phyloP scores from a whole-genome alignment of 2,888 invertebrate genomes.

The Watsonalla binaria region DNA sequence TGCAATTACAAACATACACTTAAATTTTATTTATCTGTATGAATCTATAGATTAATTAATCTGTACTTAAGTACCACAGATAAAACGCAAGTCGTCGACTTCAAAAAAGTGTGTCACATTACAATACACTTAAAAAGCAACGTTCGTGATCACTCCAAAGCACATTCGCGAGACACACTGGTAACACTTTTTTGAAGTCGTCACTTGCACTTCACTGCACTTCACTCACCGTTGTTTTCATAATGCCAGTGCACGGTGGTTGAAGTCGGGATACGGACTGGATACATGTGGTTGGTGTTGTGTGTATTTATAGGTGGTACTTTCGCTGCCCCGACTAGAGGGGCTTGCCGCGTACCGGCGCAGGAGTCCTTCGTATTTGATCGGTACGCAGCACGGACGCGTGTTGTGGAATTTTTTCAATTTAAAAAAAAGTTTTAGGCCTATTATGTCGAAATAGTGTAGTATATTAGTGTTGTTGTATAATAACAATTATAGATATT shows the following conservation, averaged over 20 bases:
- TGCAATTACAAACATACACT: too few species aligned
- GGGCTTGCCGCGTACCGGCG: slow-evolving; percentile 28
- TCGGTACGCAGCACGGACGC: slow-evolving; percentile 53
- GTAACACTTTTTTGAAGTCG: slow-evolving; percentile 69
- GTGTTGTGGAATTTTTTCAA: slow-evolving; percentile 32
- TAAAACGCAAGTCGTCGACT: slow-evolving; percentile 44
- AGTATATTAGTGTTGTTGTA: background rate
- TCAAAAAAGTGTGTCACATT: slow-evolving; percentile 65
- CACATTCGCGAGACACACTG: slow-evolving; percentile 45
- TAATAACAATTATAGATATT: background rate
- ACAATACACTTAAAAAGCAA: slow-evolving; percentile 11
- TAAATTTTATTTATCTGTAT: too few species aligned
- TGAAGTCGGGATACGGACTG: slow-evolving; percentile 73
- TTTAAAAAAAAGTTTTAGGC: background rate
- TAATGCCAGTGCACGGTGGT: slow-evolving; percentile 72
- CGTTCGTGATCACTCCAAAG: slow-evolving; percentile 13
- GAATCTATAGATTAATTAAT: too few species aligned
- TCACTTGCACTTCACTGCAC: slow-evolving; percentile 55
- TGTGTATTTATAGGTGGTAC: slow-evolving; percentile 75
- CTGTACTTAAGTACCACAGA: background rate
- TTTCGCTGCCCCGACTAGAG: slow-evolving; percentile 71
- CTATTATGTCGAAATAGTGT: background rate
- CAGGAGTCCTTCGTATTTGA: slow-evolving; percentile 66
- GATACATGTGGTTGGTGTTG: slow-evolving; percentile 58
- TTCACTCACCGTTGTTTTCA: slow-evolving; percentile 74